Percentiles rank a stretch among this genome's conserved stretches.
These are phyloP conservation scores for Huso huso DNA, from an alignment of 2,797 vertebrate genomes.

Conservation along the genomic window DNA sequence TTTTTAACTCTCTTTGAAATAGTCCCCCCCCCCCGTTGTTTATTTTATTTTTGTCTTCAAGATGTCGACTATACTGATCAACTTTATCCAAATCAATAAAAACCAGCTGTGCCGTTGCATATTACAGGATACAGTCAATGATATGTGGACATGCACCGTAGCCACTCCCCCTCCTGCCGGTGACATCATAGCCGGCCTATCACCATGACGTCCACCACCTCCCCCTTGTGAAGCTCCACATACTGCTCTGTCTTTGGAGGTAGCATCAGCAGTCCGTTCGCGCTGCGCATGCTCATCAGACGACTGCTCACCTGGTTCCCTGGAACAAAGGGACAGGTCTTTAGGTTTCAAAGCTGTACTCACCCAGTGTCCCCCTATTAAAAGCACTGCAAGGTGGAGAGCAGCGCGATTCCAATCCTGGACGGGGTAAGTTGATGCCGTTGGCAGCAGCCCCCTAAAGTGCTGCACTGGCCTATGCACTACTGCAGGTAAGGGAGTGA, in stretches of 20 bases:
- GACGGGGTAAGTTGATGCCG: too few species aligned
- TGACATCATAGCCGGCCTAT: constrained; percentile 96
- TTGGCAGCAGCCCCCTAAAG: too few species aligned
- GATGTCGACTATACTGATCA: constrained; percentile 97
- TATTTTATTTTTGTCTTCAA: constrained; percentile 76
- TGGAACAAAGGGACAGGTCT: constrained; percentile 30
- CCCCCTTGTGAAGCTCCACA: constrained; percentile 95
- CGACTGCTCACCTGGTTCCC: constrained; percentile 98
- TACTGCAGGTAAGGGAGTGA: too few species aligned
- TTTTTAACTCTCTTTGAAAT: constrained; percentile 73
- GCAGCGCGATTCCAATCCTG: too few species aligned
- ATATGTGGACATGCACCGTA: constrained; percentile 98
- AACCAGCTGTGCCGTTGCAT: constrained; percentile 99
- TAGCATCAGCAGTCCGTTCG: constrained; percentile 96
- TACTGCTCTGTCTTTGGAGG: constrained; percentile 99
- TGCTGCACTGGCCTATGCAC: too few species aligned
- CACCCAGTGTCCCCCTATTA: too few species aligned
- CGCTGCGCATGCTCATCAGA: constrained; percentile 97
- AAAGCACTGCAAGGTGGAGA: too few species aligned
- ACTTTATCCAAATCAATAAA: constrained; percentile 97
- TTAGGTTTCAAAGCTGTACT: too few species aligned
- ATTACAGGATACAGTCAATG: constrained; percentile 98
- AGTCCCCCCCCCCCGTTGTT: constrained; percentile 47
- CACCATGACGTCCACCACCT: constrained; percentile 98
- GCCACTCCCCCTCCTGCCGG: constrained; percentile 63